Evolutionary conservation across 2,888 invertebrate species (phyloP), one percentile per base, ranked within the genome.

Genomic region (Brachylomia viminalis): DNA sequence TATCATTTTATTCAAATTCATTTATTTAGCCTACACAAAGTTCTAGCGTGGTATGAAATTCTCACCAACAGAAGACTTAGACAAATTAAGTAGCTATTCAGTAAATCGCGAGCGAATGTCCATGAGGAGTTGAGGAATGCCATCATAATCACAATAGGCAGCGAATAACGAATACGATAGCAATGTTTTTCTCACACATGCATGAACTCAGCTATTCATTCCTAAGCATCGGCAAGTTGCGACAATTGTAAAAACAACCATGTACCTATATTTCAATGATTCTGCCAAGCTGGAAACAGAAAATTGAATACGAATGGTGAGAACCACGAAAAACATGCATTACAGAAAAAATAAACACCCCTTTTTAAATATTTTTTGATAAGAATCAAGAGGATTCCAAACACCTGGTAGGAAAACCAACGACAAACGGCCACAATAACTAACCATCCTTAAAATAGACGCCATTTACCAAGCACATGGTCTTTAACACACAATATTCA

Each of bases 41-140:
- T n/a, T n/a, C n/a, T n/a, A n/a, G n/a, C n/a, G n/a, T n/a, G n/a
- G n/a, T n/a, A n/a, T n/a, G n/a, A n/a, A n/a, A n/a, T n/a, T n/a
- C n/a, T n/a, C n/a, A n/a, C n/a, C n/a, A n/a, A n/a, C n/a, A n/a
- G n/a, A n/a, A 38, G 6, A 38, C 2, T 38, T 38, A 38, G 38
- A 6, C 38, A 38, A 38, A 38, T 38, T 38, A 38, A 54, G 69
- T 49, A 42, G 27, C 8, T 33, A 27, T 56, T 59, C 23, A 49
- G 67, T 70, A 61, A 70, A 79, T 79, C n/a, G 75, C 65, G 38
- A 75, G 38, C 33, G 38, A 33, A 15, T 68, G 49, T 45, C 56
- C 67, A 62, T 74, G 38, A 42, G n/a, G 17, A 23, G 8, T 23
- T 10, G 52, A 17, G 33, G 59, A 33, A 61, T 38, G 47, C 47